phyloP scores from a whole-genome alignment of 2,888 invertebrate species.

The Drosophila kanekoi region DNA sequence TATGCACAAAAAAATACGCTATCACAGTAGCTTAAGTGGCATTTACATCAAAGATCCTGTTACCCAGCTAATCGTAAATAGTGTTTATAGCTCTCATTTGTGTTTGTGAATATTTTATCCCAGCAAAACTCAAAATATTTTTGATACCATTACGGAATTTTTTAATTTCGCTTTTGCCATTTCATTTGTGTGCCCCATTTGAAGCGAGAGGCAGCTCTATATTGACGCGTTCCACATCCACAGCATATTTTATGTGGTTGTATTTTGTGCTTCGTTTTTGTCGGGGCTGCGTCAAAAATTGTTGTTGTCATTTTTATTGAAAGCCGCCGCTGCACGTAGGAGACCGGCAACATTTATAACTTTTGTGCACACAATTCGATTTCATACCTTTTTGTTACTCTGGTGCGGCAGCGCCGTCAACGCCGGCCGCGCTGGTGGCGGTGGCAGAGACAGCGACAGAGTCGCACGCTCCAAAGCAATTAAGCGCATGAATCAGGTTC shows the following conservation, averaged over 20 bases:
- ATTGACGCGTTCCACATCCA: constrained; percentile 55
- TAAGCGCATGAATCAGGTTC: constrained; percentile 82
- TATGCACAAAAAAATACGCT: constrained; percentile 12
- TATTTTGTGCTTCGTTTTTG: constrained; percentile 11
- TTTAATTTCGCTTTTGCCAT: constrained; percentile 59
- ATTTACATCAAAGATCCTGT: constrained; percentile 23
- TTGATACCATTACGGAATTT: constrained; percentile 53
- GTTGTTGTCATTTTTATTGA: constrained; percentile 73
- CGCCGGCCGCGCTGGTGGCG: constrained; percentile 16
- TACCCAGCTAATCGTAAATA: constrained; percentile 33
- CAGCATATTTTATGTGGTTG: constrained; percentile 57
- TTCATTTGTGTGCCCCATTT: constrained; percentile 55
- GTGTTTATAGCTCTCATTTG: constrained; percentile 32
- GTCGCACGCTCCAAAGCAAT: constrained; percentile 82
- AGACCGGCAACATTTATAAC: constrained; percentile 53
- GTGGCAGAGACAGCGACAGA: constrained; percentile 28
- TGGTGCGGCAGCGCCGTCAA: constrained; percentile 22
- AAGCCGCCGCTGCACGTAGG: constrained; percentile 50
- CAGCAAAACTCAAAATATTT: constrained; percentile 38
- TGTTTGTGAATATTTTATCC: constrained; percentile 59
- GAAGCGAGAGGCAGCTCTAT: constrained; percentile 28
- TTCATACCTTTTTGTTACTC: constrained; percentile 68
- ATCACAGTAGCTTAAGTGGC: constrained; percentile 40
- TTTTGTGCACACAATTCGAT: constrained; percentile 75
- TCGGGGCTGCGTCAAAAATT: constrained; percentile 63